A percentile compares a stretch with the other conserved stretches of the same genome.
Conservation (phyloP, 1,140 invertebrate genomes). For the Caenorhabditis remanei region DNA sequence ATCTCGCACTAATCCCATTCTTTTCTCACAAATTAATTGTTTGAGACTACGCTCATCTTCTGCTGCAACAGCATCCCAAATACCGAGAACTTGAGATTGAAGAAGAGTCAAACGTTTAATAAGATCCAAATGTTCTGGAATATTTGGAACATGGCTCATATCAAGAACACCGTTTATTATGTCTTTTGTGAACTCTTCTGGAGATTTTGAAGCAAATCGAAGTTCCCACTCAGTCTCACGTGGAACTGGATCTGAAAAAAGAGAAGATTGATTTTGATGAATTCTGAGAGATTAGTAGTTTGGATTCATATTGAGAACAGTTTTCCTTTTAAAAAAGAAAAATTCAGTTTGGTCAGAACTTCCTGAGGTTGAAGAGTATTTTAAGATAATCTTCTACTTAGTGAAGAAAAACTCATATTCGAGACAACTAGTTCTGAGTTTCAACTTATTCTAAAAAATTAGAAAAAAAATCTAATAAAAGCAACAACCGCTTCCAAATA, state of each 20-base stretch:
- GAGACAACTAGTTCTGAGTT: too few relatives aligned
- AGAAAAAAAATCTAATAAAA: neutral
- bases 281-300: too few relatives aligned
- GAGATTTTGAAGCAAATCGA: constrained; percentile 66
- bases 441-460: too few relatives aligned
- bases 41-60: constrained; percentile 88
- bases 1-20: constrained; percentile 88
- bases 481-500: neutral
- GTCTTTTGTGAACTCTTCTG: constrained; percentile 70
- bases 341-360: too few relatives aligned
- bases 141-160: constrained; percentile 62
- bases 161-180: constrained; percentile 64
- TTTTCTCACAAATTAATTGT: constrained; percentile 87
- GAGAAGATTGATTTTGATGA: neutral
- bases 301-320: too few relatives aligned
- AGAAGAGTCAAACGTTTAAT: constrained; percentile 67
- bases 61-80: constrained; percentile 87
- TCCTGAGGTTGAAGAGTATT: too few relatives aligned
- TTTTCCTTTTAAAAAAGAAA: too few relatives aligned
- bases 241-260: constrained; percentile 2
- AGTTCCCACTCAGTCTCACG: constrained; percentile 6
- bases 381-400: too few relatives aligned
- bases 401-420: too few relatives aligned
- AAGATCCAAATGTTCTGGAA: constrained; percentile 23
- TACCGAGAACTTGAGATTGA: constrained; percentile 88